Base-by-base conservation (phyloP, 2,797 vertebrate genomes). In the Anas bernieri region DNA sequence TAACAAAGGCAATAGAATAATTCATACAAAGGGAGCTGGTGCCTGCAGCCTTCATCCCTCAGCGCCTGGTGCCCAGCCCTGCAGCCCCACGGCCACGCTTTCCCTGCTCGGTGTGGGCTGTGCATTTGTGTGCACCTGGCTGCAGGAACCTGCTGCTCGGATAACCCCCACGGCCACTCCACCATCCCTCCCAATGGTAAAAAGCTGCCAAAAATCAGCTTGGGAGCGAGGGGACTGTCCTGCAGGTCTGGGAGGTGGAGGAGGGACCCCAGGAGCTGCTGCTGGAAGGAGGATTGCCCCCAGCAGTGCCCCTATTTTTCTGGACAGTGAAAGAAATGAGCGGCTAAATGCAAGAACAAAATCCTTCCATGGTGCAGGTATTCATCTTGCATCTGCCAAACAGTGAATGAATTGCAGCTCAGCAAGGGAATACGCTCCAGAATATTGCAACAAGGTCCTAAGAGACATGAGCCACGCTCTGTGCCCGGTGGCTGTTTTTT, bases 161-260 rank as follows among this genome's bases (percentile, higher is more conserved):
- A 94, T 75, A 88, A 93, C 85, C 90, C 86, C 82, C 67, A 69
- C 8, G 5, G 90, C 82, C 91, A 37, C 77, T 86, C 74, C 79
- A 68, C 89, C 79, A 67, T 88, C 75, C 70, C 74, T 88, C 70
- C 83, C 83, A 73, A 88, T 26, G 25, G 23, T 23, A 25, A 48
- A 48, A 48, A 48, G 22, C 23, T 50, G 48, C 48, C 15, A 26
- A 90, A 94, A 83, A 91, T 43, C 64, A 82, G 90, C 89, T 86
- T 48, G 68, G 54, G 80, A 64, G 76, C 28, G 81, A 74, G 31
- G 55, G 35, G 22, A 41, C 61, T 68, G 62, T 48, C 26, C 2
- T 1, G 63, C 37, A 62, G 55, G 46, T 39, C 33, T 12, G 33
- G 45, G 23, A 35, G 13, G 7, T 26, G 56, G 48, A 26, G 41